phyloP scores from a whole-genome alignment of 2,888 invertebrate species.

The Drosophila mettleri region DNA sequence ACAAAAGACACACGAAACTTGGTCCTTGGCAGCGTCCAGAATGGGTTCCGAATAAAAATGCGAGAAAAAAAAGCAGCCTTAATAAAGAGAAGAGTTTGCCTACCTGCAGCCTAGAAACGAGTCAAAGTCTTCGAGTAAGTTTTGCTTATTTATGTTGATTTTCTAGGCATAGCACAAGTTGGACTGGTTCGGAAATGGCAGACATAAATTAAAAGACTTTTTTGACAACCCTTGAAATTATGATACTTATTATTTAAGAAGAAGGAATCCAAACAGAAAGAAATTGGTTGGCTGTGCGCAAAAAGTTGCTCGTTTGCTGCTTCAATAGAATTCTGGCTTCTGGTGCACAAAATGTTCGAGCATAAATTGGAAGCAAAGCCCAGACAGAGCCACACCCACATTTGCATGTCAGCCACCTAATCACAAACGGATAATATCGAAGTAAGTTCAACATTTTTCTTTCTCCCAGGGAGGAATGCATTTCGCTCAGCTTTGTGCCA shows the following conservation, averaged over 20 bases:
- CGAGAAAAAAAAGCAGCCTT: background rate
- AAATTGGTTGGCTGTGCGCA: slow-evolving; percentile 18
- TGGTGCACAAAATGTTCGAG: slow-evolving; percentile 27
- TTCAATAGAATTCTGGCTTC: slow-evolving; percentile 27
- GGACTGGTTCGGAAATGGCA: slow-evolving; percentile 76
- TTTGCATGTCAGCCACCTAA: slow-evolving; percentile 79
- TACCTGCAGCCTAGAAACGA: slow-evolving; percentile 35
- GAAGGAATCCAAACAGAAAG: slow-evolving; percentile 8
- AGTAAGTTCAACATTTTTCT: slow-evolving; percentile 18
- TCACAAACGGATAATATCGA: slow-evolving; percentile 79
- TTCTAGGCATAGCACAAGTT: slow-evolving; percentile 58
- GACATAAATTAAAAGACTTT: slow-evolving; percentile 80
- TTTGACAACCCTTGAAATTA: slow-evolving; percentile 80
- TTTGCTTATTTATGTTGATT: slow-evolving; percentile 81
- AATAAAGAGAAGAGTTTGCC: slow-evolving; percentile 28
- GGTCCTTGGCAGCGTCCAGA: slow-evolving; percentile 61
- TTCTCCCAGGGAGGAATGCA: slow-evolving; percentile 32
- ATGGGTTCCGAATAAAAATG: slow-evolving; percentile 19
- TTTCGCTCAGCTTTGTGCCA: slow-evolving; percentile 51
- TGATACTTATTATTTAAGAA: slow-evolving; percentile 79
- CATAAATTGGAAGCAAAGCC: slow-evolving; percentile 52
- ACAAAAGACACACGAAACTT: slow-evolving; percentile 76
- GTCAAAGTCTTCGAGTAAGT: slow-evolving; percentile 50
- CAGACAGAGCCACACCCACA: slow-evolving; percentile 41
- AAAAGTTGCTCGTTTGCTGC: slow-evolving; percentile 58